phyloP scores from a whole-genome alignment of 2,888 invertebrate genomes.

The Parasteatoda lunata region DNA sequence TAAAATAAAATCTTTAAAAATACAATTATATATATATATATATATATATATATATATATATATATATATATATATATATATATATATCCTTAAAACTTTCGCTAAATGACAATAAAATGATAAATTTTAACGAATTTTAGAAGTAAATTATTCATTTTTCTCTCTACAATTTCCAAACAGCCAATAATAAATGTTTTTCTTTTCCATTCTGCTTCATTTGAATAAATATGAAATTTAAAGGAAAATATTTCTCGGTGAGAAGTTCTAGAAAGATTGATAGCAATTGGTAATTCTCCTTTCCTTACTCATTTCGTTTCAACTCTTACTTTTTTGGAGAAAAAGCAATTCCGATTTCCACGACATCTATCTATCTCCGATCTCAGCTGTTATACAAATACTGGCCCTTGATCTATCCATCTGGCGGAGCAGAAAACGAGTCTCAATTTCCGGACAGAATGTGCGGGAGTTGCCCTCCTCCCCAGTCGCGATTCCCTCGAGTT shows the following conservation, averaged over 20 bases:
- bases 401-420: slow-evolving; percentile 37
- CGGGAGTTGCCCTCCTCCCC: slow-evolving; percentile 6
- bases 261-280: background rate
- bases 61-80: too few species aligned
- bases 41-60: too few species aligned
- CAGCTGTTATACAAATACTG: slow-evolving; percentile 6
- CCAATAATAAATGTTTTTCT: too few species aligned
- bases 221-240: slow-evolving; percentile 2
- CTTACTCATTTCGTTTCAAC: background rate
- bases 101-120: too few species aligned
- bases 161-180: too few species aligned
- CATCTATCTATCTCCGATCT: slow-evolving; percentile 42
- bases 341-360: slow-evolving; percentile 20
- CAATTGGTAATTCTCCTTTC: background rate
- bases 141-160: too few species aligned
- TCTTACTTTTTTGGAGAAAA: background rate
- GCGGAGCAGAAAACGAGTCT: slow-evolving; percentile 29
- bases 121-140: too few species aligned
- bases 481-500: slow-evolving; percentile 9
- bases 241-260: background rate
- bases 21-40: too few species aligned
- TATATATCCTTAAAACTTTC: too few species aligned
- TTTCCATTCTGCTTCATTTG: background rate
- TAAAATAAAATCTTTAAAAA: too few species aligned
- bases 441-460: slow-evolving; percentile 20